Conservation (phyloP, 1,140 invertebrate species). For the Trichonephila clavata region DNA sequence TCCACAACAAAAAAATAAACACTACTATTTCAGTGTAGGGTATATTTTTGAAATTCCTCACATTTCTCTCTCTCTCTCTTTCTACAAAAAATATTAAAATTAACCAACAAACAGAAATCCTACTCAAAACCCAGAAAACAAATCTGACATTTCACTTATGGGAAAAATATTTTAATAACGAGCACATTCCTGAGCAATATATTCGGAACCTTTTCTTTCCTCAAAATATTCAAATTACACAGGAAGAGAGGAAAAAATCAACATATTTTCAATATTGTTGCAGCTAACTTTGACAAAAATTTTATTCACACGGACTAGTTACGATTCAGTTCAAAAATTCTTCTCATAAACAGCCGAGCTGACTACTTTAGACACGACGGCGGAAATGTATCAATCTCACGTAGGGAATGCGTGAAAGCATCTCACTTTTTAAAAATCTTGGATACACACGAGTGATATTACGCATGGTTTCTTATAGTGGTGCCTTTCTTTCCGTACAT, state of each 20-base stretch:
- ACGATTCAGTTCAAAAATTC: conserved; percentile 29
- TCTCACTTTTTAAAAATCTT: conserved; percentile 34
- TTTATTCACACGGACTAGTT: not conserved
- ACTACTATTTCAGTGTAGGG: too few relatives aligned
- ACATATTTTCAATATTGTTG: not conserved
- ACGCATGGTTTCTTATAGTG: not conserved
- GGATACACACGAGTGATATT: conserved; percentile 13
- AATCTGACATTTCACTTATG: too few relatives aligned
- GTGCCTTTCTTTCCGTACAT: not conserved
- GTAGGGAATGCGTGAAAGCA: conserved; percentile 55
- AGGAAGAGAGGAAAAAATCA: not conserved
- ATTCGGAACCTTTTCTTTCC: too few relatives aligned
- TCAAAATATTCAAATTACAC: too few relatives aligned
- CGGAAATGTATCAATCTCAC: conserved; percentile 31
- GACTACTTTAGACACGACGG: conserved; percentile 1
- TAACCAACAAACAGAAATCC: too few relatives aligned
- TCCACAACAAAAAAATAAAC: too few relatives aligned
- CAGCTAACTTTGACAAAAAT: not conserved
- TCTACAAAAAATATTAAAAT: too few relatives aligned
- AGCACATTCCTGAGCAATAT: too few relatives aligned
- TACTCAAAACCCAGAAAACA: too few relatives aligned
- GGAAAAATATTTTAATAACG: too few relatives aligned
- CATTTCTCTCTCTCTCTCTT: too few relatives aligned
- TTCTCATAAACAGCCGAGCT: conserved; percentile 2
- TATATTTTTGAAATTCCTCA: too few relatives aligned